Evolutionary conservation across 2,113 vertebrate genomes (phyloP).

Genomic region (Sebastes schlegelii): DNA sequence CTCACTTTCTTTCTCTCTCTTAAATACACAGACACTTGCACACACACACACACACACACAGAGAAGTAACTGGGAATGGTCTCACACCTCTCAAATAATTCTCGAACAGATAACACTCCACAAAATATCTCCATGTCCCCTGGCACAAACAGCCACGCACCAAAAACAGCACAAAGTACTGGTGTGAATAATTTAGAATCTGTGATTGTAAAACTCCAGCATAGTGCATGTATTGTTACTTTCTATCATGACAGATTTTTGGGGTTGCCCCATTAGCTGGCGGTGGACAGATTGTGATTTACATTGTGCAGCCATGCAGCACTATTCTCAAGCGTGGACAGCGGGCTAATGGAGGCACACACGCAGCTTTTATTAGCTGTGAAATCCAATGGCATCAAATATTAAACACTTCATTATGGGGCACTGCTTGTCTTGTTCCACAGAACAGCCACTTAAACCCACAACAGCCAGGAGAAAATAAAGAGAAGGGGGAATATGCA

Average conservation of each 20-base stretch:
- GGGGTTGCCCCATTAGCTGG: slow-evolving; percentile 67
- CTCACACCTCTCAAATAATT: slow-evolving; percentile 52
- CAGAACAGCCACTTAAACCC: slow-evolving; percentile 82
- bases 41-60: slow-evolving; percentile 23
- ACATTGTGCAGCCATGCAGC: slow-evolving; percentile 68
- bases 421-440: slow-evolving; percentile 80
- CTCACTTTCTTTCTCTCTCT: neutral
- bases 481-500: slow-evolving; percentile 64
- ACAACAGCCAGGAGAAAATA: slow-evolving; percentile 77
- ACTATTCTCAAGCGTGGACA: slow-evolving; percentile 71
- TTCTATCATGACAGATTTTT: slow-evolving; percentile 67
- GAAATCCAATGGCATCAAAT: slow-evolving; percentile 84
- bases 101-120: slow-evolving; percentile 36
- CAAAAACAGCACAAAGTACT: slow-evolving; percentile 64
- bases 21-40: neutral
- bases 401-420: slow-evolving; percentile 85
- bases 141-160: slow-evolving; percentile 55
- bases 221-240: slow-evolving; percentile 56
- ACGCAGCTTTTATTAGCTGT: slow-evolving; percentile 83
- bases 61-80: slow-evolving; percentile 1
- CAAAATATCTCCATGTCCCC: slow-evolving; percentile 37
- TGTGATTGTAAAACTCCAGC: slow-evolving; percentile 62
- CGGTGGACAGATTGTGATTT: slow-evolving; percentile 77
- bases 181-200: slow-evolving; percentile 74
- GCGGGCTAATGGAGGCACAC: slow-evolving; percentile 79